Percentiles rank a stretch among this genome's conserved stretches.
phyloP scores from a whole-genome alignment of 1,140 invertebrate species.

The Philopotamus ludificatus region DNA sequence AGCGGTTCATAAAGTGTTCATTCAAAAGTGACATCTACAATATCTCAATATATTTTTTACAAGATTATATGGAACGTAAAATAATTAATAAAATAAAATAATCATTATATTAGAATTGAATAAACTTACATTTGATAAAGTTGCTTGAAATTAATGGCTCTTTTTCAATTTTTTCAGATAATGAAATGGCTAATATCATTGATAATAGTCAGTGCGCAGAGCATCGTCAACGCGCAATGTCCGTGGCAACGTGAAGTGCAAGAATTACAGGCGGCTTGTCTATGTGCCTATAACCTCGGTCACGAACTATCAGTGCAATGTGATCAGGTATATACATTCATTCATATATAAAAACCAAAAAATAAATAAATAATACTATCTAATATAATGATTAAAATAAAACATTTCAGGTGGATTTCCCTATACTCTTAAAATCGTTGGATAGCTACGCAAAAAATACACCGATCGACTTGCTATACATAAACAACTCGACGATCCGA shows the following conservation, averaged over 20 bases:
- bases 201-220: conserved; percentile 49
- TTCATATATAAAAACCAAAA: conserved; percentile 4
- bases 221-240: conserved; percentile 63
- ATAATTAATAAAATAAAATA: not conserved
- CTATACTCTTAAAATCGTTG: conserved; percentile 68
- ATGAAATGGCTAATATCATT: conserved; percentile 40
- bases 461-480: conserved; percentile 79
- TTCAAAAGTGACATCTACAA: not conserved
- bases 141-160: not conserved
- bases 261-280: conserved; percentile 80
- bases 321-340: conserved; percentile 61
- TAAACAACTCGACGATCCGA: conserved; percentile 81
- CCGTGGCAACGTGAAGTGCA: conserved; percentile 75
- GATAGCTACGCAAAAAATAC: conserved; percentile 65
- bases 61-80: no score
- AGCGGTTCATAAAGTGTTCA: no score
- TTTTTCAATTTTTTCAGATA: conserved; percentile 18
- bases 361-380: not conserved
- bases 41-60: not conserved
- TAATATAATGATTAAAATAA: not conserved
- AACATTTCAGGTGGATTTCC: conserved; percentile 73
- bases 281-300: conserved; percentile 82
- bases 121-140: not conserved
- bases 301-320: conserved; percentile 85
- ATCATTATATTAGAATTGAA: not conserved